A percentile compares a stretch with the other conserved stretches of the same genome.
These are phyloP conservation scores for Drosophila prolongata DNA, from an alignment of 2,888 invertebrate species.

Conservation along the genomic window DNA sequence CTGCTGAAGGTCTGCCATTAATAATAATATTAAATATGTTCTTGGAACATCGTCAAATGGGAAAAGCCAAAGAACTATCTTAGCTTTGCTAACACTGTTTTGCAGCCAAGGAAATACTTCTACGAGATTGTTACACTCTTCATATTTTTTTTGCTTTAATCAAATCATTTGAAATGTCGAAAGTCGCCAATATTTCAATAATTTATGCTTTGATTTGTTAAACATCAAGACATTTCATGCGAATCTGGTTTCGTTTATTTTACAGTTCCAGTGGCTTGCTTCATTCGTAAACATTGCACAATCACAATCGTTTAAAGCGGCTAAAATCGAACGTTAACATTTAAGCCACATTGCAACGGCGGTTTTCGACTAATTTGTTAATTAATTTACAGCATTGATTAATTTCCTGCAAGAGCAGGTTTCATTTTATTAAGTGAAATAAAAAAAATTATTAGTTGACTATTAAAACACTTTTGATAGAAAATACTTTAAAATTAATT, in stretches of 20 bases:
- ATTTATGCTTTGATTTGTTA: conserved; percentile 11
- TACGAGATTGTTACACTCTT: too few relatives aligned
- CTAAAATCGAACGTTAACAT: conserved; percentile 21
- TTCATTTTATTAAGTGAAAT: background rate
- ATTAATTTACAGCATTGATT: conserved; percentile 50
- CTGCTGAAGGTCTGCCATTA: conserved; percentile 30
- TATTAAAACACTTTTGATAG: too few relatives aligned
- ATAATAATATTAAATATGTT: conserved; percentile 30
- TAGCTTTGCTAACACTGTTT: too few relatives aligned
- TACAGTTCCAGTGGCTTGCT: background rate
- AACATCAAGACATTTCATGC: conserved; percentile 10
- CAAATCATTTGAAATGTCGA: background rate
- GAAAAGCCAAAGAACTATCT: background rate
- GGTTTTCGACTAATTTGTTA: conserved; percentile 43
- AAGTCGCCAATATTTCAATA: background rate
- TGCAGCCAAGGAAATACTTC: too few relatives aligned
- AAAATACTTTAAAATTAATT: too few relatives aligned
- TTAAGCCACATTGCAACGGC: conserved; percentile 19
- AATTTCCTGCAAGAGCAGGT: conserved; percentile 12
- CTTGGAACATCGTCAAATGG: conserved; percentile 2
- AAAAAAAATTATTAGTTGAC: too few relatives aligned
- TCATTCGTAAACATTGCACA: conserved; percentile 29
- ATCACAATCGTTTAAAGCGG: conserved; percentile 32
- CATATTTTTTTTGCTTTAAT: background rate
- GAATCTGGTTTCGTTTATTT: conserved; percentile 19